phyloP scores from a whole-genome alignment of 2,113 vertebrate species.

The Cairina moschata region DNA sequence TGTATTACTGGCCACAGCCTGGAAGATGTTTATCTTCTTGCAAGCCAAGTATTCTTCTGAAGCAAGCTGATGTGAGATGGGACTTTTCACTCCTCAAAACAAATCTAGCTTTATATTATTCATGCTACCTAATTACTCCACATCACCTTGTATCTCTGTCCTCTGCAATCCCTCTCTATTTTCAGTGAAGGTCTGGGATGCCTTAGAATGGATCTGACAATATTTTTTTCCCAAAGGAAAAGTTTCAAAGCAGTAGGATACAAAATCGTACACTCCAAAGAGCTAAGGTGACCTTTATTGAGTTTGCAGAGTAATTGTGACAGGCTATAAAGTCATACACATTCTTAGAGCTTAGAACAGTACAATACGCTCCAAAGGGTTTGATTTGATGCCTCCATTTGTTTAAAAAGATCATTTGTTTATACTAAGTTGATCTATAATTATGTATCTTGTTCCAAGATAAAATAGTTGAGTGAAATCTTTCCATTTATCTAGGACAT shows the following conservation, averaged over 20 bases:
- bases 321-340: background rate
- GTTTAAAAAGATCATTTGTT: background rate
- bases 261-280: background rate
- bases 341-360: background rate
- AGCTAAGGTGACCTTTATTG: background rate
- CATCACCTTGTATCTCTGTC: background rate
- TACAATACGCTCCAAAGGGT: background rate
- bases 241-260: background rate
- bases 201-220: background rate
- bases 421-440: background rate
- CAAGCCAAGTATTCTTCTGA: background rate
- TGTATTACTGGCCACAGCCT: background rate
- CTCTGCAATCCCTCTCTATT: background rate
- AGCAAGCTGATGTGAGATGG: background rate
- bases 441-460: background rate
- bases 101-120: background rate
- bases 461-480: background rate
- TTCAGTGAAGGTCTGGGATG: background rate
- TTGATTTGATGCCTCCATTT: background rate
- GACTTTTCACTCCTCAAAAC: background rate
- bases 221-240: background rate
- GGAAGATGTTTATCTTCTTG: background rate
- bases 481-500: background rate
- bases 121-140: background rate
- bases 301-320: background rate